Conservation (phyloP, 1,140 invertebrate species). For the Tenebrio molitor region DNA sequence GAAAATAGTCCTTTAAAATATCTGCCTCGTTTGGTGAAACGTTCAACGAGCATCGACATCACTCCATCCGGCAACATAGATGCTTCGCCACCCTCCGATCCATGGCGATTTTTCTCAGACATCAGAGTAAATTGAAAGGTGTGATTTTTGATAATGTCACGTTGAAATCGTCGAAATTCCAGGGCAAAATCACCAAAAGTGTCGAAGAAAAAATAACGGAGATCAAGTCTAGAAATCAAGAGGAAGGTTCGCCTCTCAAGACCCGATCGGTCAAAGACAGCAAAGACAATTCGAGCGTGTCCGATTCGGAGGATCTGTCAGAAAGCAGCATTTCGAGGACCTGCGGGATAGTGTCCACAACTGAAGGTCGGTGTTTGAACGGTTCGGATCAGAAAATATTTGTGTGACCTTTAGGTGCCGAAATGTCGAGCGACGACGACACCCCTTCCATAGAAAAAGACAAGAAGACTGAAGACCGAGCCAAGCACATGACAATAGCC, state of each 20-base stretch:
- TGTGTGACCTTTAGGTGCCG: constrained; percentile 51
- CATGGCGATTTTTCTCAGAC: constrained; percentile 71
- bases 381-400: not conserved
- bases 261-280: constrained; percentile 60
- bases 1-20: constrained; percentile 62
- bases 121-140: constrained; percentile 65
- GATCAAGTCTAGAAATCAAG: constrained; percentile 68
- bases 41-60: constrained; percentile 67
- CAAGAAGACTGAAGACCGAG: constrained; percentile 46
- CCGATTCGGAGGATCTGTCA: constrained; percentile 71
- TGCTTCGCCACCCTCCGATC: constrained; percentile 69
- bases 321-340: constrained; percentile 65
- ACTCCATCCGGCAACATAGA: constrained; percentile 57
- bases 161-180: constrained; percentile 37
- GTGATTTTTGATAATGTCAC: not conserved
- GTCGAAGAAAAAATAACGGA: constrained; percentile 75
- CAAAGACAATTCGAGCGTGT: constrained; percentile 71
- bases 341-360: constrained; percentile 64
- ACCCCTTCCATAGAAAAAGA: constrained; percentile 61
- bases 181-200: constrained; percentile 75
- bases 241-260: constrained; percentile 59
- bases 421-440: constrained; percentile 66
- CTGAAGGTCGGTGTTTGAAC: constrained; percentile 57
- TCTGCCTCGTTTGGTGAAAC: constrained; percentile 64
- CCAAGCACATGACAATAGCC: too few species aligned